A percentile compares a stretch with the other conserved stretches of the same genome.
phyloP scores from a whole-genome alignment of 2,888 invertebrate genomes.

The Eueremaeus valkanovi region DNA sequence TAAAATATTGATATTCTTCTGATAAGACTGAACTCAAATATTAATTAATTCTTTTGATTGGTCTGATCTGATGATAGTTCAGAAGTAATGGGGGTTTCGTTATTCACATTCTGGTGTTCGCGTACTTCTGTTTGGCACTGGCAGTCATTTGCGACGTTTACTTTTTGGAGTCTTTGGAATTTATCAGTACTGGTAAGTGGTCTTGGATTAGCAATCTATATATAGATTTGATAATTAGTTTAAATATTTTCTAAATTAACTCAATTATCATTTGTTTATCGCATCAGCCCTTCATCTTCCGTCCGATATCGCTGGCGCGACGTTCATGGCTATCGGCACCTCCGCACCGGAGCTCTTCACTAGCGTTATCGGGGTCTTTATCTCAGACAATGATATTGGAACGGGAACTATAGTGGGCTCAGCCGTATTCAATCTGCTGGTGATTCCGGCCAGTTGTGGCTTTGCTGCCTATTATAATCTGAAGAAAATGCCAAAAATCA shows the following conservation, averaged over 20 bases:
- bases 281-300: slow-evolving; percentile 22
- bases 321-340: slow-evolving; percentile 41
- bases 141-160: slow-evolving; percentile 88
- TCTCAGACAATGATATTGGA: slow-evolving; percentile 40
- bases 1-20: neutral
- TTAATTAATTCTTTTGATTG: neutral
- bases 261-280: neutral
- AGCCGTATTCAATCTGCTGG: slow-evolving; percentile 40
- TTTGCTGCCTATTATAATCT: slow-evolving; percentile 42
- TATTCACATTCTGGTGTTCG: slow-evolving; percentile 71
- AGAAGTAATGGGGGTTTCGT: slow-evolving; percentile 63
- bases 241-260: neutral
- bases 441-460: slow-evolving; percentile 38
- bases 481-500: slow-evolving; percentile 40
- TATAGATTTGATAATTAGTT: neutral
- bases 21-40: neutral
- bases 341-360: slow-evolving; percentile 40
- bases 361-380: slow-evolving; percentile 38
- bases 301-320: slow-evolving; percentile 37
- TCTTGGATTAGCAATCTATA: too few species aligned
- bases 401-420: slow-evolving; percentile 41
- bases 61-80: slow-evolving; percentile 19
- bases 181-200: slow-evolving; percentile 76
- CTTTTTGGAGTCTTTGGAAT: slow-evolving; percentile 85
- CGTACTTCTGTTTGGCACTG: slow-evolving; percentile 74